Evolutionary conservation across 2,797 vertebrate genomes (phyloP), one percentile per base, ranked within the genome.

Genomic region (Semaprochilodus insignis): DNA sequence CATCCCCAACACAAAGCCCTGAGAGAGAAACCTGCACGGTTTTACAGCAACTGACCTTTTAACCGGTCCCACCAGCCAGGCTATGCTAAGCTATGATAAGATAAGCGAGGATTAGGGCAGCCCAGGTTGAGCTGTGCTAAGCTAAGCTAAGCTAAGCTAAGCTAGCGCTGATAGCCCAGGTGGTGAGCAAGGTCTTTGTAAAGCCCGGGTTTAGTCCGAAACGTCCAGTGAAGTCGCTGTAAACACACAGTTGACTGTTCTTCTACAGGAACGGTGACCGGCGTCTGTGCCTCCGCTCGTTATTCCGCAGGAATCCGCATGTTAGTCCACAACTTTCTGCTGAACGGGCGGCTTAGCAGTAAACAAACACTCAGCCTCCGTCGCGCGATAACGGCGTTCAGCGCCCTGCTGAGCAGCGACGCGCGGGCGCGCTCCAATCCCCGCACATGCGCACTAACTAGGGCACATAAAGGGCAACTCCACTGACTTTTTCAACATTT

Each of bases 341-440:
- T 31, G 23, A 15, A 55, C 69, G 77, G 63, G 1, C 27, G 15
- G 67, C 21, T 51, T 44, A 51, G 4, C 10, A 44, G 51, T 54
- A 73, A 73, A 73, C 73, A 84, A 83, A 83, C 81, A 78, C 80
- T 62, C 54, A 44, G 59, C 14, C n/a, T 8, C 2, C 21, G 82
- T 19, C 62, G 82, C 77, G 19, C 59, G 23, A 14, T 14, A 11
- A 62, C 59, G n/a, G 59, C 60, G 60, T 63, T 15, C 59, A n/a
- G 44, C 10, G 44, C 44, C 1, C 44, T 48, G 44, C 19, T 21
- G 19, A 15, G 19, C 21, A 1, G 21, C 2, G 55, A 21, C 7
- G 0, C 21, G 23, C 23, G 59, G 59, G 59, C 21, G 21, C 60
- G 25, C 25, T 63, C 25, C 60, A 63, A 27, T 27, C 60, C 13